Percentiles rank a stretch among this genome's conserved stretches.
Conservation (phyloP, 2,888 invertebrate species). For the Syrphus vitripennis region DNA sequence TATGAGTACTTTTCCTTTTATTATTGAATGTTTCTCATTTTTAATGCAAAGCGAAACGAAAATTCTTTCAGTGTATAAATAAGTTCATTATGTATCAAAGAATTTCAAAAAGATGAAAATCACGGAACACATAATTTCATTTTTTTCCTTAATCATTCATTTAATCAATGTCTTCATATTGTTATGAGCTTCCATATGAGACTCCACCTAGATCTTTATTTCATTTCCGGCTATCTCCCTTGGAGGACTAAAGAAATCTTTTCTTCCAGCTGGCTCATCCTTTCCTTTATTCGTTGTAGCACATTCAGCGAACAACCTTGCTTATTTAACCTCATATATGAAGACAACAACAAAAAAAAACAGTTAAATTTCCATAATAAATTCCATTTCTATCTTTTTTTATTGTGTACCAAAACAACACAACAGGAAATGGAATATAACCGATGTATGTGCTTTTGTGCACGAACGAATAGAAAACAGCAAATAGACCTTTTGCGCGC, state of each 20-base stretch:
- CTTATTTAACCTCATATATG: conserved; percentile 32
- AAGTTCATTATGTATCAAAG: too few relatives aligned
- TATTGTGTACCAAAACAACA: conserved; percentile 17
- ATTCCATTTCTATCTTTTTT: conserved; percentile 55
- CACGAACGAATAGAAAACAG: neutral
- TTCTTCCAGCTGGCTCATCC: neutral
- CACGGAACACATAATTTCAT: too few relatives aligned
- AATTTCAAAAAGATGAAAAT: too few relatives aligned
- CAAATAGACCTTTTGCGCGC: neutral
- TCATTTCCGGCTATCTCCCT: neutral
- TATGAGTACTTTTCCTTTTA: too few relatives aligned
- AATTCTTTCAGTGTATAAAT: too few relatives aligned
- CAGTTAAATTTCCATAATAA: conserved; percentile 57
- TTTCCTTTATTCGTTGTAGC: neutral
- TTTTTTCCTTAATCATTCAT: neutral
- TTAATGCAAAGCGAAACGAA: too few relatives aligned
- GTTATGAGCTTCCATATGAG: neutral
- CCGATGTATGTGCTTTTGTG: conserved; percentile 19
- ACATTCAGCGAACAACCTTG: neutral
- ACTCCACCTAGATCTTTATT: neutral
- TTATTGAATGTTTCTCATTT: too few relatives aligned
- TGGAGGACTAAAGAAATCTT: neutral
- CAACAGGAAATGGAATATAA: conserved; percentile 61
- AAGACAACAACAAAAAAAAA: conserved; percentile 21
- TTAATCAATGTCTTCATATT: neutral